A percentile compares a stretch with the other conserved stretches of the same genome.
Conservation (phyloP, 1,140 invertebrate genomes). For the Cotesia typhae region DNA sequence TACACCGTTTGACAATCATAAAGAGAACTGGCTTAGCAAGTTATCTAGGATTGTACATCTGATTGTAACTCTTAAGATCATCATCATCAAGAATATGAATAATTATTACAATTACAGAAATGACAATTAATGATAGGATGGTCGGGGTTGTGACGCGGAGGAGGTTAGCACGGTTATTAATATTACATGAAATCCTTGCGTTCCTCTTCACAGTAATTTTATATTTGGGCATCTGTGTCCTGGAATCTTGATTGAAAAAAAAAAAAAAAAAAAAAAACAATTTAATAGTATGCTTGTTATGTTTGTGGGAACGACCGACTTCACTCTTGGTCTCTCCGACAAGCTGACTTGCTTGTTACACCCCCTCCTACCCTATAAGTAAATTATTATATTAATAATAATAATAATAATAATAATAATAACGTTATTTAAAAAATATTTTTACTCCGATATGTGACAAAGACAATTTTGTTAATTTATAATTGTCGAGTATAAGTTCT, state of each 20-base stretch:
- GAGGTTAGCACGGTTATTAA: slow-evolving; percentile 50
- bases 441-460: not conserved
- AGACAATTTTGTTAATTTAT: too few relatives aligned
- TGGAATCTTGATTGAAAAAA: not conserved
- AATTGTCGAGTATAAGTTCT: slow-evolving; percentile 26
- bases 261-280: slow-evolving; percentile 5
- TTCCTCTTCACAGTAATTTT: slow-evolving; percentile 44
- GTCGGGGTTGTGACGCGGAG: slow-evolving; percentile 48
- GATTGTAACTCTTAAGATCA: not conserved
- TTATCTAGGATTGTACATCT: slow-evolving; percentile 6
- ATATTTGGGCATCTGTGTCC: slow-evolving; percentile 1
- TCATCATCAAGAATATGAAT: not conserved
- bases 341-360: slow-evolving; percentile 56
- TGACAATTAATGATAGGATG: slow-evolving; percentile 18
- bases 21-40: slow-evolving; percentile 2
- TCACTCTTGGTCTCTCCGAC: slow-evolving; percentile 65
- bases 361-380: slow-evolving; percentile 32
- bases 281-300: slow-evolving; percentile 47
- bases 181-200: slow-evolving; percentile 40
- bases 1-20: too few relatives aligned
- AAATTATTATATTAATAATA: slow-evolving; percentile 13
- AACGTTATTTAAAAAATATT: slow-evolving; percentile 7
- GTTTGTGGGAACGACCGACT: slow-evolving; percentile 65
- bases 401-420: slow-evolving; percentile 14
- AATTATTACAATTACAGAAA: slow-evolving; percentile 41